These are phyloP conservation scores for Furcifer pardalis DNA, from an alignment of 2,797 vertebrate genomes.

Conservation along the genomic window DNA sequence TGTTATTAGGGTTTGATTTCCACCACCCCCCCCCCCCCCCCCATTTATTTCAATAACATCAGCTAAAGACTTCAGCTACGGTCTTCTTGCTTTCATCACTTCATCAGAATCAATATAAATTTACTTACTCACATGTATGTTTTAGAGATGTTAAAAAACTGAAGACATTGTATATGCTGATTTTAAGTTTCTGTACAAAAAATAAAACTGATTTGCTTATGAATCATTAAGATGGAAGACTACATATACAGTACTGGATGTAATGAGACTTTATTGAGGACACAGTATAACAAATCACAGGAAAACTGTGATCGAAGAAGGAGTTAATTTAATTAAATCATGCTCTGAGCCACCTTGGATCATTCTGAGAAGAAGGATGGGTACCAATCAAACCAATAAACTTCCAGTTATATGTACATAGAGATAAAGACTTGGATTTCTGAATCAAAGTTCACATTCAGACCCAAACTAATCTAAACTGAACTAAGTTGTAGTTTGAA, in stretches of 20 bases:
- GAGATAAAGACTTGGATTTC: not conserved
- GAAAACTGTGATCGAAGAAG: too few relatives aligned
- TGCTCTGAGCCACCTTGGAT: too few relatives aligned
- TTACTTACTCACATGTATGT: slow-evolving; percentile 24
- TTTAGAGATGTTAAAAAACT: slow-evolving; percentile 19
- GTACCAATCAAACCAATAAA: not conserved
- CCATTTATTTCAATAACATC: slow-evolving; percentile 56
- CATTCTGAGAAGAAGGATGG: too few relatives aligned
- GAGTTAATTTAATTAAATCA: too few relatives aligned
- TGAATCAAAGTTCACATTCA: not conserved
- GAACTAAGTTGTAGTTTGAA: not conserved
- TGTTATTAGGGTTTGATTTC: slow-evolving; percentile 38
- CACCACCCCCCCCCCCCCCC: not conserved
- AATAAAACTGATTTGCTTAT: not conserved
- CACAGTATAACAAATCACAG: too few relatives aligned
- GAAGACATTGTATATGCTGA: slow-evolving; percentile 15
- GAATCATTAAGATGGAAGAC: too few relatives aligned
- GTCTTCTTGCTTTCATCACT: slow-evolving; percentile 51
- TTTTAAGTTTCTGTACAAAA: slow-evolving; percentile 25
- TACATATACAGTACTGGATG: too few relatives aligned
- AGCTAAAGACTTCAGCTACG: slow-evolving; percentile 50
- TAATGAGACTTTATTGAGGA: too few relatives aligned
- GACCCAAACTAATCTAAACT: not conserved
- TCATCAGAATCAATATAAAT: slow-evolving; percentile 52
- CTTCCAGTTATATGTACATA: not conserved